Conservation (phyloP, 2,888 invertebrate genomes). For the Margaritifera margaritifera region DNA sequence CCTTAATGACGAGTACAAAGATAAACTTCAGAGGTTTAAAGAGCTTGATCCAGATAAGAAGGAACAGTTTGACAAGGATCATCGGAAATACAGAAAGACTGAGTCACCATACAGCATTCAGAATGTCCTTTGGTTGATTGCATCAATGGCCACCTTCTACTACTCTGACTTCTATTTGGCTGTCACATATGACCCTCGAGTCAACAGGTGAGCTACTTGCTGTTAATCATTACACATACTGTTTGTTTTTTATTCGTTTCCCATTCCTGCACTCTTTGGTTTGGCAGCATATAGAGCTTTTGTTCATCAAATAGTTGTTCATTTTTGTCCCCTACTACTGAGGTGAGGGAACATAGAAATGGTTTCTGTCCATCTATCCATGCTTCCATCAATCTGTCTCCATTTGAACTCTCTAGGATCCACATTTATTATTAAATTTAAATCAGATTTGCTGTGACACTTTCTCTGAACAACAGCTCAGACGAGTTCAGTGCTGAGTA, state of each 20-base stretch:
- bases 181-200: conserved; percentile 59
- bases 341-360: too few species aligned
- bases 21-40: conserved; percentile 27
- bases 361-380: too few species aligned
- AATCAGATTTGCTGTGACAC: too few species aligned
- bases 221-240: not conserved
- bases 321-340: too few species aligned
- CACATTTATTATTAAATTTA: too few species aligned
- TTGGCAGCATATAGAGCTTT: too few species aligned
- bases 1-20: conserved; percentile 26
- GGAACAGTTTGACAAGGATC: conserved; percentile 46
- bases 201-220: conserved; percentile 57
- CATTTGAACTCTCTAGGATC: too few species aligned
- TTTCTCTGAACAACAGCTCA: too few species aligned
- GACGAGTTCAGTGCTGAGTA: too few species aligned
- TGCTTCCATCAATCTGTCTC: too few species aligned
- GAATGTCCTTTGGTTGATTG: conserved; percentile 68
- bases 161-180: conserved; percentile 66
- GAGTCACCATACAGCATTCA: conserved; percentile 62
- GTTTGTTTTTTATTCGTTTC: not conserved
- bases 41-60: conserved; percentile 36
- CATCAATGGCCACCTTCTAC: conserved; percentile 65
- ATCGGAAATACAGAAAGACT: conserved; percentile 42
- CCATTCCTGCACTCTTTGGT: too few species aligned
- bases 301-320: too few species aligned